Base-by-base conservation (phyloP, 2,113 vertebrate species). In the Prinia subflava region DNA sequence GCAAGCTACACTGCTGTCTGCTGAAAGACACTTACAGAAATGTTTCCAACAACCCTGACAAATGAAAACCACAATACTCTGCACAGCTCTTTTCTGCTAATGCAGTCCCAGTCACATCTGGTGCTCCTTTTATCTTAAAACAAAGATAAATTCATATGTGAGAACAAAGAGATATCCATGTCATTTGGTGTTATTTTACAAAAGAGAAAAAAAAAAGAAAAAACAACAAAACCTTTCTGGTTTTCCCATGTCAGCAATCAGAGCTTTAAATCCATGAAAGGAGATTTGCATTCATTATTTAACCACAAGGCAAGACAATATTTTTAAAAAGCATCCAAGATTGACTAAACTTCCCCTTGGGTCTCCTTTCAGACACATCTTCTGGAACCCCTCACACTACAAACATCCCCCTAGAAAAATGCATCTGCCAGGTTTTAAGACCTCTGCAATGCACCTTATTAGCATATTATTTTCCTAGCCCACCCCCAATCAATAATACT, bases 231-330 rank as follows among this genome's bases (percentile, higher is more conserved):
- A 60, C 44, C 73, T 87, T 88, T 90, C 91, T 95, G 82, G 57
- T 95, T 97, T 95, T 92, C 95, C 88, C 91, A 84, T 94, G 94
- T 97, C 94, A 96, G 97, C 93, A 95, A 94, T 94, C 90, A 94
- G 75, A 94, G 89, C 76, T 95, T 96, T 93, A 97, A 97, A 94
- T 87, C 90, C 95, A 96, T 95, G 92, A 96, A 96, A 97, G 82
- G 77, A 96, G 94, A 96, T 97, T 95, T 97, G 95, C 97, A 97
- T 97, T 95, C 87, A 97, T 97, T 97, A 95, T 95, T 96, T 97
- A 94, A 93, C 88, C 76, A 95, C 82, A 94, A 95, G 84, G 92
- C 86, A 92, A 95, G 95, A 94, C 78, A 95, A 97, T 81, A 95
- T 96, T 95, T 94, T 87, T 74, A 90, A 94, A 97, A 97, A 94